A percentile compares a stretch with the other conserved stretches of the same genome.
Evolutionary conservation across 92 coral and sea anemone genomes (phyloP).

Genomic region (Anthopleura xanthogrammica): DNA sequence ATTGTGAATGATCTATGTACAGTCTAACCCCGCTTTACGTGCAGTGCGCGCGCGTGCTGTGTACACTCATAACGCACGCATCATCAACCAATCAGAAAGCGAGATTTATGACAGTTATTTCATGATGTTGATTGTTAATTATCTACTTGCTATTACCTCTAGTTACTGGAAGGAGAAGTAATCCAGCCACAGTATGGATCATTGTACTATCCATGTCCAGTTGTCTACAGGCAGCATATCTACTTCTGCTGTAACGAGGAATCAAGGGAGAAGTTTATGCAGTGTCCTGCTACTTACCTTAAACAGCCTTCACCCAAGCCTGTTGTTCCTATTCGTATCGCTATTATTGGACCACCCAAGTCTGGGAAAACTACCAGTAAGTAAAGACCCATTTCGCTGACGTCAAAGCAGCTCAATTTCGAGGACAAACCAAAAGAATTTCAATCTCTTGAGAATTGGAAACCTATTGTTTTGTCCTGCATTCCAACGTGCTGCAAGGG

Average conservation of each 20-base stretch:
- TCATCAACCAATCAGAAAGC: not conserved
- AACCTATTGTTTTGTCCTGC: not conserved
- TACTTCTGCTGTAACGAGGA: conserved; percentile 89
- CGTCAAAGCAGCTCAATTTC: too few relatives aligned
- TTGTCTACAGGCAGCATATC: conserved; percentile 82
- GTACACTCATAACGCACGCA: not conserved
- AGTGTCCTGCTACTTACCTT: conserved; percentile 80
- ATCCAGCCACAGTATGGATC: conserved; percentile 82
- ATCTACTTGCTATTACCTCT: not conserved
- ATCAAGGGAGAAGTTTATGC: conserved; percentile 74
- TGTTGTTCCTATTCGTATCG: conserved; percentile 88
- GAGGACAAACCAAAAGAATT: too few relatives aligned
- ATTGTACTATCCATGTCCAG: conserved; percentile 61
- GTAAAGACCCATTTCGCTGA: conserved; percentile 14
- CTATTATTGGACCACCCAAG: conserved; percentile 97
- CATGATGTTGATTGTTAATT: not conserved
- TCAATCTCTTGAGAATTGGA: too few relatives aligned
- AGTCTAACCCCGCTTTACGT: not conserved
- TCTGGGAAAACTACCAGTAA: conserved; percentile 93
- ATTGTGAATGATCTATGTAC: not conserved
- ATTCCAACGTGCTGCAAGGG: not conserved
- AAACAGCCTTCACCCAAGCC: conserved; percentile 98
- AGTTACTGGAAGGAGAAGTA: conserved; percentile 93
- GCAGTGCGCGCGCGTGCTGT: not conserved
- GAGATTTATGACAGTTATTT: not conserved